These are phyloP conservation scores for Brachionus koreanus DNA, from an alignment of 1,140 invertebrate species.

Conservation along the genomic window DNA sequence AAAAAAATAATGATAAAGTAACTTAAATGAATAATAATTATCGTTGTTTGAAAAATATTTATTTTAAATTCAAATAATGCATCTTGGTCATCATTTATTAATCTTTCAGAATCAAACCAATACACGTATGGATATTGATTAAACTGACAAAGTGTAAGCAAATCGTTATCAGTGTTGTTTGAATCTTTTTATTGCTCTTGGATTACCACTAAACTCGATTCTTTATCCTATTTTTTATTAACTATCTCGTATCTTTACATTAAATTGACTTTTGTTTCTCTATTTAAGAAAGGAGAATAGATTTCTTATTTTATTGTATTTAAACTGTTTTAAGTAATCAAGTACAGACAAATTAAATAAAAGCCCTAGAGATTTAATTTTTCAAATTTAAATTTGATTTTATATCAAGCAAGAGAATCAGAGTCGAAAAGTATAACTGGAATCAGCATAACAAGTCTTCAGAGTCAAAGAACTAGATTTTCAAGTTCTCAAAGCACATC, in stretches of 20 bases:
- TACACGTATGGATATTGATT: neutral
- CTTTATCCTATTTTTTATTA: neutral
- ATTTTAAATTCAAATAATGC: no score
- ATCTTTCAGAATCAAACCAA: neutral
- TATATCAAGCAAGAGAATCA: neutral
- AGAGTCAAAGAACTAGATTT: neutral
- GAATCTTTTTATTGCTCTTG: neutral
- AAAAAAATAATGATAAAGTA: neutral
- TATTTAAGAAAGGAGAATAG: neutral
- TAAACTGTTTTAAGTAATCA: neutral
- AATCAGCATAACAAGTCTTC: neutral
- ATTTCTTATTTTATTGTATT: neutral
- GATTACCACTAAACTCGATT: neutral
- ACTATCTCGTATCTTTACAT: neutral
- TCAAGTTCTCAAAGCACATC: constrained; percentile 16
- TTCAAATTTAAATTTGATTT: neutral
- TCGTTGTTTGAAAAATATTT: no score
- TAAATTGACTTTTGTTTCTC: neutral
- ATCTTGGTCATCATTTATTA: neutral
- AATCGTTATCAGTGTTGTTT: neutral
- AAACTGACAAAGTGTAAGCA: neutral
- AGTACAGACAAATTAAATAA: neutral
- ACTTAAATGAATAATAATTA: no score
- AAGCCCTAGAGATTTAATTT: neutral
- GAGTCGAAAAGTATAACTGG: neutral